Evolutionary conservation across 2,888 invertebrate species (phyloP).

Genomic region (Chaetogeoica ovagalla): DNA sequence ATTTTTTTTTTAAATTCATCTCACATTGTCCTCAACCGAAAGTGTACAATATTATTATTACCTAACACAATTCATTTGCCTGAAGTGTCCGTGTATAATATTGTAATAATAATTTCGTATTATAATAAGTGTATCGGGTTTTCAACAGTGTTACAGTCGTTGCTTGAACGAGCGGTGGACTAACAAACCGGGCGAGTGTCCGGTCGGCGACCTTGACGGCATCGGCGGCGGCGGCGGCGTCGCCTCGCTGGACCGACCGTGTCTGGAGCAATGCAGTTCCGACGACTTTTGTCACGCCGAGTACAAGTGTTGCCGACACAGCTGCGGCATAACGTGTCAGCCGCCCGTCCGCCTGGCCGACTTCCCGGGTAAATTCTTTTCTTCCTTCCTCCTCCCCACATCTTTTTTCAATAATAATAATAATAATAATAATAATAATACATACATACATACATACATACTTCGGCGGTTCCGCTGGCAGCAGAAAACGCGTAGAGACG

Average conservation of each 20-base stretch:
- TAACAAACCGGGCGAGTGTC: slow-evolving; percentile 62
- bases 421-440: too few relatives aligned
- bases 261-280: slow-evolving; percentile 66
- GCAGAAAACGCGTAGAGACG: too few relatives aligned
- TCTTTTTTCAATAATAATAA: too few relatives aligned
- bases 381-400: too few relatives aligned
- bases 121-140: slow-evolving; percentile 13
- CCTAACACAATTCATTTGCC: too few relatives aligned
- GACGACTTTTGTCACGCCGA: slow-evolving; percentile 73
- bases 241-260: slow-evolving; percentile 66
- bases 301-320: slow-evolving; percentile 70
- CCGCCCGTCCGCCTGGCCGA: slow-evolving; percentile 66
- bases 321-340: slow-evolving; percentile 72
- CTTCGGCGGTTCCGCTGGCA: too few relatives aligned
- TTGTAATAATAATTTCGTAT: too few relatives aligned
- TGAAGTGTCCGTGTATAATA: too few relatives aligned
- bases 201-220: slow-evolving; percentile 57
- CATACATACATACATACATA: too few relatives aligned
- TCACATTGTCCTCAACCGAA: too few relatives aligned
- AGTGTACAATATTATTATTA: too few relatives aligned
- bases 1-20: too few relatives aligned
- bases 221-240: slow-evolving; percentile 60
- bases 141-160: slow-evolving; percentile 65
- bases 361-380: slow-evolving; percentile 56
- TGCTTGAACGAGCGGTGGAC: slow-evolving; percentile 63